These are phyloP conservation scores for Ormyrus nitidulus DNA, from an alignment of 2,888 invertebrate genomes.

Conservation along the genomic window DNA sequence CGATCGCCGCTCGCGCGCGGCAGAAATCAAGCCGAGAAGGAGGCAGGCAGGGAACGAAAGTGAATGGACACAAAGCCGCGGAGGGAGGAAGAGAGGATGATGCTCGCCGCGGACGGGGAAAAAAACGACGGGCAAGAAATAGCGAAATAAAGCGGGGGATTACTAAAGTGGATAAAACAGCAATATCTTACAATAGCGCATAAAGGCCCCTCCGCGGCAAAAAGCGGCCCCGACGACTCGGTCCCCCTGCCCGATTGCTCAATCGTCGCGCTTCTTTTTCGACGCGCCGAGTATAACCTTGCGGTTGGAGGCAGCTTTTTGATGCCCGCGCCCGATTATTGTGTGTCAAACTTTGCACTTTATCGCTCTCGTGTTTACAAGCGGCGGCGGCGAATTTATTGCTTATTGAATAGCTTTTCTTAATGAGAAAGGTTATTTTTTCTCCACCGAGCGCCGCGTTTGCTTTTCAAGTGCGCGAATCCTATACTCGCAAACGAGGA, in stretches of 20 bases:
- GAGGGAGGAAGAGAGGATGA: constrained; percentile 20
- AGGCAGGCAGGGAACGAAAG: constrained; percentile 32
- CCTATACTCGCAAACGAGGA: no score
- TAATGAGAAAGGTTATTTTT: no score
- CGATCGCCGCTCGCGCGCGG: background rate
- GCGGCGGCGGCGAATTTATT: no score
- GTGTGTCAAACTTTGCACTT: no score
- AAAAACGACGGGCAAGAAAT: constrained; percentile 28
- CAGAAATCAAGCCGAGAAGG: background rate
- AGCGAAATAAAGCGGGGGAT: constrained; percentile 12
- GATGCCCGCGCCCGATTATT: no score
- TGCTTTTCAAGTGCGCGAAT: no score
- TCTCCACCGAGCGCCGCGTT: no score
- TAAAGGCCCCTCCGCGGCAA: background rate
- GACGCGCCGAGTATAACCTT: no score
- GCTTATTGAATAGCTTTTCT: no score
- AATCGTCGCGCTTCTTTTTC: background rate
- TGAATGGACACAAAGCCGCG: constrained; percentile 15
- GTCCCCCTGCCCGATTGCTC: constrained; percentile 20
- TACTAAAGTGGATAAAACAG: constrained; percentile 30
- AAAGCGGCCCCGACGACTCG: constrained; percentile 5
- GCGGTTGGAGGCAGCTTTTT: no score
- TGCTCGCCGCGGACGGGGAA: constrained; percentile 17
- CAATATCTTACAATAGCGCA: constrained; percentile 13
- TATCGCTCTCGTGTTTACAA: no score